phyloP scores from a whole-genome alignment of 2,113 vertebrate genomes.

The Heterotis niloticus region DNA sequence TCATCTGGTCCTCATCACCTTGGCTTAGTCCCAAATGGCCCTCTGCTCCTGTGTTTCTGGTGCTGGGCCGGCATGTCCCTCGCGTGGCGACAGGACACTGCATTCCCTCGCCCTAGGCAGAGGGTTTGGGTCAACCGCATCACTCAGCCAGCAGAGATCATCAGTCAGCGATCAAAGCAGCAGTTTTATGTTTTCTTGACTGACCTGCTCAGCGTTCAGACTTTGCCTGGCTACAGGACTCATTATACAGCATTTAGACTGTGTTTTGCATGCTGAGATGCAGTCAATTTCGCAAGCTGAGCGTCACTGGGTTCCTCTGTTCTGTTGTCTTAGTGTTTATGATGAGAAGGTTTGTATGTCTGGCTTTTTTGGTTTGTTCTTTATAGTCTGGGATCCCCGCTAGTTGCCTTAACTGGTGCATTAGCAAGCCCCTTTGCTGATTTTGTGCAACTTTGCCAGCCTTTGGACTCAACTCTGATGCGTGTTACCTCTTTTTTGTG shows the following conservation, averaged over 20 bases:
- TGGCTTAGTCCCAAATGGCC: too few species aligned
- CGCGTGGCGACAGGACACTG: not conserved
- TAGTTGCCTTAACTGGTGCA: not conserved
- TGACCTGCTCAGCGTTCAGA: not conserved
- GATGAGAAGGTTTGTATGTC: slow-evolving; percentile 1
- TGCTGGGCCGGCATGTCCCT: too few species aligned
- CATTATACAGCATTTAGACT: not conserved
- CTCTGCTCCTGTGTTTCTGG: not conserved
- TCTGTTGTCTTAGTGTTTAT: not conserved
- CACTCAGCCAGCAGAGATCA: too few species aligned
- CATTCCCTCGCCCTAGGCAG: too few species aligned
- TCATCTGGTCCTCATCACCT: slow-evolving; percentile 16
- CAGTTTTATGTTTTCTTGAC: not conserved
- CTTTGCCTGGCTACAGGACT: not conserved
- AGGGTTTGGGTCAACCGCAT: too few species aligned
- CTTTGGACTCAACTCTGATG: not conserved
- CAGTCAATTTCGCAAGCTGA: not conserved
- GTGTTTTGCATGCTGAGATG: not conserved
- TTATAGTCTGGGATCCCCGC: not conserved
- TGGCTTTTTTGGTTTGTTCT: not conserved
- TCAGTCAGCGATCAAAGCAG: too few species aligned
- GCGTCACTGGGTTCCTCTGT: not conserved
- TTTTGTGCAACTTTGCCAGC: not conserved
- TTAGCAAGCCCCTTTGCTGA: not conserved
- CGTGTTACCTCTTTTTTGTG: not conserved